Percentiles rank a stretch among this genome's conserved stretches.
Conservation (phyloP, 2,888 invertebrate genomes). For the Xylocampa areola region DNA sequence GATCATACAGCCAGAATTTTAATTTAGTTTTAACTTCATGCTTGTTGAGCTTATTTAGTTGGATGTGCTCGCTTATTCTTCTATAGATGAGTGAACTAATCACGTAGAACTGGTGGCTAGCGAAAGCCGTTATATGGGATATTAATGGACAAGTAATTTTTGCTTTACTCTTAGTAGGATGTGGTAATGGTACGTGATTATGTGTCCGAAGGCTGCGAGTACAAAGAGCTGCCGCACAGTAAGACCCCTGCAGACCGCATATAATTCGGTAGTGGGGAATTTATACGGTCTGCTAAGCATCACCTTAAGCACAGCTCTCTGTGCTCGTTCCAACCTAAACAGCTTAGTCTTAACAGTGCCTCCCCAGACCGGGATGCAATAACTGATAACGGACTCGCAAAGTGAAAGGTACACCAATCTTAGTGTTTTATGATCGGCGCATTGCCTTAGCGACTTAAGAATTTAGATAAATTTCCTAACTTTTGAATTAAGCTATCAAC, state of each 20-base stretch:
- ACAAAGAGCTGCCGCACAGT: constrained; percentile 10
- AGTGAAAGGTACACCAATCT: too few species aligned
- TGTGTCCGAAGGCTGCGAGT: not conserved
- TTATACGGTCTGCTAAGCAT: constrained; percentile 10
- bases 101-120: constrained; percentile 5
- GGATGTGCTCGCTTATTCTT: not conserved
- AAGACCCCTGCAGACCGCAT: not conserved
- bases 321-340: constrained; percentile 1
- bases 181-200: too few species aligned
- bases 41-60: not conserved
- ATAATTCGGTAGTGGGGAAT: constrained; percentile 6
- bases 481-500: too few species aligned
- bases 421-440: too few species aligned
- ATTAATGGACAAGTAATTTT: not conserved
- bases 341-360: too few species aligned
- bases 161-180: constrained; percentile 1
- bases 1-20: too few species aligned
- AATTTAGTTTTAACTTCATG: constrained; percentile 4
- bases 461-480: too few species aligned
- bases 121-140: constrained; percentile 2
- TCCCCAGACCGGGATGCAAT: too few species aligned
- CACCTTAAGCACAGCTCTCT: constrained; percentile 12
- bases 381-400: too few species aligned
- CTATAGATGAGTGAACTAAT: constrained; percentile 1
- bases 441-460: too few species aligned